These are phyloP conservation scores for Semicossyphus pulcher DNA, from an alignment of 2,113 vertebrate species.

Conservation along the genomic window DNA sequence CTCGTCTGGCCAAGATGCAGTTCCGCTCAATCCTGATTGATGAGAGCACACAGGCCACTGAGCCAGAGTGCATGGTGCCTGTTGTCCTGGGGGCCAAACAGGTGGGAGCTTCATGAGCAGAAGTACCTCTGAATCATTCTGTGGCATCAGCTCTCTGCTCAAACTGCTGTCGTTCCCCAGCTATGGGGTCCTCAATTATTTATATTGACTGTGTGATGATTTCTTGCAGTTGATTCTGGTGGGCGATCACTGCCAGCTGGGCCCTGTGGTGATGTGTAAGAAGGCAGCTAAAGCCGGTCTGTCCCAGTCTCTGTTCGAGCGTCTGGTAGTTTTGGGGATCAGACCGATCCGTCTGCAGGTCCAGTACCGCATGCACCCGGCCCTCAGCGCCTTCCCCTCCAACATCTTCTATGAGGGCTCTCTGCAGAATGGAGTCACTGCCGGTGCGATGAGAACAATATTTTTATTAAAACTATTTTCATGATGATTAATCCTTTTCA, in stretches of 20 bases:
- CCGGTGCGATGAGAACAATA: conserved; percentile 80
- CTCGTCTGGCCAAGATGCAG: conserved; percentile 97
- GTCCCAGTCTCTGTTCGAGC: conserved; percentile 95
- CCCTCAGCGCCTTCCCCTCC: conserved; percentile 97
- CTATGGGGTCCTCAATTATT: neutral
- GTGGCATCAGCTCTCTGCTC: neutral
- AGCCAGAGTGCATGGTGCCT: conserved; percentile 98
- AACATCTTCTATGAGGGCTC: conserved; percentile 99
- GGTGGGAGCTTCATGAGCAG: conserved; percentile 70
- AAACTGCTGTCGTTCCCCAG: neutral
- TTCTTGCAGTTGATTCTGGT: conserved; percentile 92
- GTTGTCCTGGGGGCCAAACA: conserved; percentile 94
- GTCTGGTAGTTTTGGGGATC: conserved; percentile 97
- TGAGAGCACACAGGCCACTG: conserved; percentile 97
- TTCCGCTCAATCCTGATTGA: conserved; percentile 98
- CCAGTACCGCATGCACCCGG: conserved; percentile 98
- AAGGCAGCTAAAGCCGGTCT: conserved; percentile 97
- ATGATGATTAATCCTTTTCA: neutral
- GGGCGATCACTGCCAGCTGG: conserved; percentile 98
- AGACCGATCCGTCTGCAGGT: conserved; percentile 97
- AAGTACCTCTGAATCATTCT: neutral
- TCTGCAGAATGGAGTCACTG: conserved; percentile 96
- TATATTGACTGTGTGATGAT: neutral
- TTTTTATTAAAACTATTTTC: conserved; percentile 60
- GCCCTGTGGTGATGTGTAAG: conserved; percentile 98